Evolutionary conservation across 2,113 vertebrate genomes (phyloP).

Genomic region (Natator depressus): DNA sequence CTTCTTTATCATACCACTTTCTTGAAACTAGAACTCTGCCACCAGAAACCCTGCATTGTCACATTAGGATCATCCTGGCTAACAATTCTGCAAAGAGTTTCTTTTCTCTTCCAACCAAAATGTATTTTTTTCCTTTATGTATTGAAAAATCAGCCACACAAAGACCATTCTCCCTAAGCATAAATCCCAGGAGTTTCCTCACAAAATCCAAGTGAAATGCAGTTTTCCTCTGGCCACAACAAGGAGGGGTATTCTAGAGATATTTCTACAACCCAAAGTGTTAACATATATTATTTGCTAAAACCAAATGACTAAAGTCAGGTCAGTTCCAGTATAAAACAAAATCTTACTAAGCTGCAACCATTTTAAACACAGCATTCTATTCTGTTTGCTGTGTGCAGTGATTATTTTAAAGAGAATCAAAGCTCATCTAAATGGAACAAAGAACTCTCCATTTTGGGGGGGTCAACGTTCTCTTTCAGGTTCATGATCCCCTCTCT

Average conservation of each 20-base stretch:
- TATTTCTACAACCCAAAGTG: background rate
- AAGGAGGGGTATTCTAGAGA: background rate
- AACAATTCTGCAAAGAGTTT: too few species aligned
- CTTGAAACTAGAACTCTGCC: slow-evolving; percentile 28
- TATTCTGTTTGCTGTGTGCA: background rate
- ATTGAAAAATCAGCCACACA: slow-evolving; percentile 27
- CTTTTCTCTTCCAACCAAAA: background rate
- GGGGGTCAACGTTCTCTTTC: background rate
- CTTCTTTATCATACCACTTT: background rate
- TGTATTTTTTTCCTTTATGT: background rate
- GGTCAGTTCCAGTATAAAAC: background rate
- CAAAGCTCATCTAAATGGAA: background rate
- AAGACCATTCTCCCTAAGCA: slow-evolving; percentile 25
- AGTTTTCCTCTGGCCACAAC: slow-evolving; percentile 15
- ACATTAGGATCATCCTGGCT: too few species aligned
- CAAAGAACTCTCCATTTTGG: background rate
- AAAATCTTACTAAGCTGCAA: background rate
- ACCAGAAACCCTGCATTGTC: too few species aligned
- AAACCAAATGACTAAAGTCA: slow-evolving; percentile 11
- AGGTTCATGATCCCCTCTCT: background rate
- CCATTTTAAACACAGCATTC: background rate
- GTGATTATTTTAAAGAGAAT: background rate
- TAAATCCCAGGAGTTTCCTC: background rate
- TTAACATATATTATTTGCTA: background rate
- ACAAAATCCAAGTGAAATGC: background rate